Base-by-base conservation (phyloP, 2,797 vertebrate genomes). In the Oreochromis grahami region DNA sequence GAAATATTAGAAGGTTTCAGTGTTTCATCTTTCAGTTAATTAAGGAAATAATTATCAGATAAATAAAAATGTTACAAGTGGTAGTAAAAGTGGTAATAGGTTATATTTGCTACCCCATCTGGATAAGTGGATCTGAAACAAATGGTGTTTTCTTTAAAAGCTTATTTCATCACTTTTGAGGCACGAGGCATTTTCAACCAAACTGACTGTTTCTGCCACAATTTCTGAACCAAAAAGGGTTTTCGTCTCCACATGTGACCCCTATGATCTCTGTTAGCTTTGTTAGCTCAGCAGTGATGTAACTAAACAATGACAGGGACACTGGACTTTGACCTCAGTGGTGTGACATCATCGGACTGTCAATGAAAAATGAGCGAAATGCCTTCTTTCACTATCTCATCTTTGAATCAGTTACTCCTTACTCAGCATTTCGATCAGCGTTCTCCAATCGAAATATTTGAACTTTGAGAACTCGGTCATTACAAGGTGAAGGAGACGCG, bases 281-380 rank as follows among this genome's bases (percentile, higher is more conserved):
- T 63, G 32, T 63, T 36, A 63, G 32, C 58, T 63, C 58, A 63
- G 32, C 10, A 63, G 32, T 3, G 58, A 63, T 63, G 32, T n/a
- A 19, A 36, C 29, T 24, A 14, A 65, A 32, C 17, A 43, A 36
- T 51, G 34, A 36, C n/a, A 2, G 2, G 2, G 58, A 32, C 19
- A 3, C 51, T 70, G 51, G 50, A 83, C 82, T 86, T 86, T 86
- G 34, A 13, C 43, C 77, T 77, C 60, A 7, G 15, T 5, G 48
- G 14, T 10, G 50, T 52, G 74, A 84, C 19, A 10, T 80, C 63
- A 34, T 53, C 6, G 1, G 32, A 63, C 32, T 38, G 3, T 38
- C 36, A 38, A 38, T 38, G 36, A 10, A 38, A 38, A 10, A 4
- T 32, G 7, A 36, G 60, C 41, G 9, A 80, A 14, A 53, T 12